phyloP scores from a whole-genome alignment of 2,113 vertebrate species.

The Ictalurus furcatus region DNA sequence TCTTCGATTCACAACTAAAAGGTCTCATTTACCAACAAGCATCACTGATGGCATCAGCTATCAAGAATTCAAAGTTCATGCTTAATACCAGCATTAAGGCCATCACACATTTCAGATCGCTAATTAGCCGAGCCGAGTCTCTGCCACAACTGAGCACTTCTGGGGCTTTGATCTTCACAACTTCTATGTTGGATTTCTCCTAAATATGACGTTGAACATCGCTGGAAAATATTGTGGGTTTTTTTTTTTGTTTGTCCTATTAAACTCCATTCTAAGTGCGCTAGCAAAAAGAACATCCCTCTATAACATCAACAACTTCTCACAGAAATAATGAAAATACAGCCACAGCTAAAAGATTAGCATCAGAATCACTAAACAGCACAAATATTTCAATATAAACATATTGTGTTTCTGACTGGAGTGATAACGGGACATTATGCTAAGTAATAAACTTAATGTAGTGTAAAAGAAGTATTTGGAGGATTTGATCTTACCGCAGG shows the following conservation, averaged over 20 bases:
- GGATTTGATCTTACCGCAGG: constrained; percentile 45
- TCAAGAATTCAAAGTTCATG: not conserved
- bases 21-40: too few species aligned
- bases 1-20: too few species aligned
- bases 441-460: not conserved
- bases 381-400: not conserved
- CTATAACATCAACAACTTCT: not conserved
- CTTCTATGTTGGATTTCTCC: not conserved
- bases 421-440: not conserved
- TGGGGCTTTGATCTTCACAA: not conserved
- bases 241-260: not conserved
- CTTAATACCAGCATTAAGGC: not conserved
- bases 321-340: not conserved
- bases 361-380: not conserved
- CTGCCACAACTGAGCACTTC: not conserved
- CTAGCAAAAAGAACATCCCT: not conserved
- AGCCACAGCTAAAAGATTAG: not conserved
- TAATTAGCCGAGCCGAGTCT: not conserved
- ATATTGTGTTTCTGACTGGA: not conserved
- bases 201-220: not conserved
- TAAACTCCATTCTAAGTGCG: not conserved
- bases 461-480: not conserved
- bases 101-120: not conserved
- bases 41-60: not conserved
- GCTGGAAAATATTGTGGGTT: not conserved